Conservation (phyloP, 2,113 vertebrate species). For the Oceanodroma tethys region DNA sequence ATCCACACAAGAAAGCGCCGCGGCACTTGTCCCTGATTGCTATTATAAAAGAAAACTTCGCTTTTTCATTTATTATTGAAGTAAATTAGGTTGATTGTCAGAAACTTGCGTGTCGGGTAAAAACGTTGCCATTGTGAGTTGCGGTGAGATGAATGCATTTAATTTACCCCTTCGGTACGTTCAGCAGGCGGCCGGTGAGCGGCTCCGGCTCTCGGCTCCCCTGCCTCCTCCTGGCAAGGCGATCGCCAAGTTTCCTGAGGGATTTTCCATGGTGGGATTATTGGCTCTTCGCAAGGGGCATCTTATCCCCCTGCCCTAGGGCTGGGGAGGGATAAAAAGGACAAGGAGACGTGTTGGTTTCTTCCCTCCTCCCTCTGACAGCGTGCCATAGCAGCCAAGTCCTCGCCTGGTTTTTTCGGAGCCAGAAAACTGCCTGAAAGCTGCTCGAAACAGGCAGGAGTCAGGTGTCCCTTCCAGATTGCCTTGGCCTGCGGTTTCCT, state of each 20-base stretch:
- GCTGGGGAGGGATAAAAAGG: neutral
- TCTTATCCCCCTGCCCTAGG: neutral
- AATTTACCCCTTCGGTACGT: constrained; percentile 57
- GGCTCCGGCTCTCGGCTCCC: neutral
- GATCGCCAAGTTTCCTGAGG: neutral
- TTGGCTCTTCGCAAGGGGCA: neutral
- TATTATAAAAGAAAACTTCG: neutral
- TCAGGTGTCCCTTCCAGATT: constrained; percentile 6
- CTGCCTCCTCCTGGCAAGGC: neutral
- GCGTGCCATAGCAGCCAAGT: neutral
- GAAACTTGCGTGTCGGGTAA: constrained; percentile 23
- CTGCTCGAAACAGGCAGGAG: neutral
- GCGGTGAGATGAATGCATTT: constrained; percentile 70
- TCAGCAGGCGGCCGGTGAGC: neutral
- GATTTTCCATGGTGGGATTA: neutral
- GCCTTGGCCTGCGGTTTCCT: neutral
- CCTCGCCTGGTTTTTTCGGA: neutral
- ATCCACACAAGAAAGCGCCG: neutral
- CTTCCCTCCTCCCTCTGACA: neutral
- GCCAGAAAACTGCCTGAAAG: neutral
- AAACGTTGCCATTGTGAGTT: constrained; percentile 34
- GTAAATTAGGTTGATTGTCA: constrained; percentile 74
- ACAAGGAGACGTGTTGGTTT: neutral
- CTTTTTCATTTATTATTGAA: constrained; percentile 72
- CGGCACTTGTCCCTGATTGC: neutral